Base-by-base conservation (phyloP, 2,888 invertebrate species). In the Acanthopleura granulata region DNA sequence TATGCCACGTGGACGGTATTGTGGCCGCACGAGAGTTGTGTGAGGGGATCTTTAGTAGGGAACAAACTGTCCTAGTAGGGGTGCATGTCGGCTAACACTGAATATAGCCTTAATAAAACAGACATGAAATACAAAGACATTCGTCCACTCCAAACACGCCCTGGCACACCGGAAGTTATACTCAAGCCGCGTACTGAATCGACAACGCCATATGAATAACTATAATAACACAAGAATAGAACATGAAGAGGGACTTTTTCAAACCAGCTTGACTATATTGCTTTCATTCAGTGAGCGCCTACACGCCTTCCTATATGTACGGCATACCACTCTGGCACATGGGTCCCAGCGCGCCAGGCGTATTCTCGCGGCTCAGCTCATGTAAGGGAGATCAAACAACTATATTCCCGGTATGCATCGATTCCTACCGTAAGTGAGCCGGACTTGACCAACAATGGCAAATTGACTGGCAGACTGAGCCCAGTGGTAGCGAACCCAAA, bases 381-480 rank as follows among this genome's bases (percentile, higher is more conserved):
- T 27, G 18, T 18, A 66, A 66, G 27, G 6, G 22, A 66, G 66
- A 66, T 66, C 66, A 66, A 66, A 66, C 66, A 66, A 66, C 66
- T 16, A 22, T 66, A 16, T 66, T 27, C 66, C 66, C 66, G 29
- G 66, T 66, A 27, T 66, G 25, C 25, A 66, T 66, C 66, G 66
- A 66, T 66, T 27, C 22, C 66, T 66, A 16, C 25, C 25, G 66
- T 66, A 66, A 66, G 29, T 25, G 66, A 66, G 25, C 29, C 66
- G 27, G 66, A 22, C 29, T 66, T 66, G 1, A 27, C 16, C 29
- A 27, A 66, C 66, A 66, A 66, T 27, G 29, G 66, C 6, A 66
- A 66, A 66, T 66, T 66, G 66, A 66, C 25, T 66, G 25, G 18
- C 22, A 16, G 22, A 16, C 22, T 25, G 25, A 27, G 18, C 66